Evolutionary conservation across 2,888 invertebrate species (phyloP).

Genomic region (Cordilura impudica): DNA sequence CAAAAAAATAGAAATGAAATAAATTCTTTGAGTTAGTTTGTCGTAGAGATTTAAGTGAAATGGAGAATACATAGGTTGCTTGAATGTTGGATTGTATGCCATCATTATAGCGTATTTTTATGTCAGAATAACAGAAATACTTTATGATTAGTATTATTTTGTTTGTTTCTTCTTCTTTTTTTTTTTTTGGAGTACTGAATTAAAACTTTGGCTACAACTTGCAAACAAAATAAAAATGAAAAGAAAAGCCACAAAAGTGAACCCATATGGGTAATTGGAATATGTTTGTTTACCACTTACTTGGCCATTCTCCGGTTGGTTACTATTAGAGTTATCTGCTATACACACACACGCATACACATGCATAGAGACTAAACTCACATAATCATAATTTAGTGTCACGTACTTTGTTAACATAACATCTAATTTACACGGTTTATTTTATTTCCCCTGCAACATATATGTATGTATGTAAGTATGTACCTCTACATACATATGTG

Average conservation of each 20-base stretch:
- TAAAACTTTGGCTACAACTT: slow-evolving; percentile 57
- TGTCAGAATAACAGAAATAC: slow-evolving; percentile 48
- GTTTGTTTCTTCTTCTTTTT: slow-evolving; percentile 37
- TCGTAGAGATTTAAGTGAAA: slow-evolving; percentile 57
- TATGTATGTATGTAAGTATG: neutral
- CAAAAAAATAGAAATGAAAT: neutral
- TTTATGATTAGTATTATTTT: slow-evolving; percentile 62
- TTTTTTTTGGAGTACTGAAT: slow-evolving; percentile 45
- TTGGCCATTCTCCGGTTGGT: neutral
- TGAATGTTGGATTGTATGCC: slow-evolving; percentile 53
- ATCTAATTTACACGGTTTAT: slow-evolving; percentile 66
- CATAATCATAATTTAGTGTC: slow-evolving; percentile 65
- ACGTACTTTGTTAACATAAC: slow-evolving; percentile 63
- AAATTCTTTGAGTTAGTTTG: slow-evolving; percentile 51
- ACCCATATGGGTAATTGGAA: slow-evolving; percentile 57
- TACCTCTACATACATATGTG: neutral
- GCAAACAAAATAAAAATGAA: slow-evolving; percentile 46
- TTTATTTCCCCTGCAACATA: slow-evolving; percentile 66
- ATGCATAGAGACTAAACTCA: slow-evolving; percentile 38
- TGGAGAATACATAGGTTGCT: slow-evolving; percentile 9
- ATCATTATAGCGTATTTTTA: slow-evolving; percentile 64
- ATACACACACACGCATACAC: neutral
- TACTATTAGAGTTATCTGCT: neutral
- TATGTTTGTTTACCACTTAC: slow-evolving; percentile 26
- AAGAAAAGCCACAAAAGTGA: slow-evolving; percentile 43